A percentile compares a stretch with the other conserved stretches of the same genome.
Evolutionary conservation across 2,888 invertebrate genomes (phyloP).

Genomic region (Neria commutata): DNA sequence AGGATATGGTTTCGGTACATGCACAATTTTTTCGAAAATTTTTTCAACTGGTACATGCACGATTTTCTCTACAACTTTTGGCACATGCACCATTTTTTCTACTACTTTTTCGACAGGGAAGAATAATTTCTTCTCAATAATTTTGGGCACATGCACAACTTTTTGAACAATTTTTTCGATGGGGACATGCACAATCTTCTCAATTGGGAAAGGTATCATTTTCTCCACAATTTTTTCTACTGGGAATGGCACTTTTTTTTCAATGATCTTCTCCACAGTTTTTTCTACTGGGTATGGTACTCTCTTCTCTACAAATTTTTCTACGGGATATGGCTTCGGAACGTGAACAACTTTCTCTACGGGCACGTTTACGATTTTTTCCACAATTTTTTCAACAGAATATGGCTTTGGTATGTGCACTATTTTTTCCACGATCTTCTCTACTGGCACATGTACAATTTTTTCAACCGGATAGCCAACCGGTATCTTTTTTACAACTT

Average conservation of each 20-base stretch:
- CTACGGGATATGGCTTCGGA: slow-evolving; percentile 64
- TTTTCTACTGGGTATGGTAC: slow-evolving; percentile 47
- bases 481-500: slow-evolving; percentile 66
- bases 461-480: slow-evolving; percentile 65
- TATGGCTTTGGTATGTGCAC: slow-evolving; percentile 59
- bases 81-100: slow-evolving; percentile 62
- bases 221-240: slow-evolving; percentile 53
- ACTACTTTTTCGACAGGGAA: slow-evolving; percentile 60
- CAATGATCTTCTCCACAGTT: slow-evolving; percentile 63
- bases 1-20: slow-evolving; percentile 65
- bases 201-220: slow-evolving; percentile 41
- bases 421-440: slow-evolving; percentile 62
- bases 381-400: slow-evolving; percentile 65
- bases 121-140: slow-evolving; percentile 58
- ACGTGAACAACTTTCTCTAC: slow-evolving; percentile 63
- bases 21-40: slow-evolving; percentile 60
- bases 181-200: too few species aligned
- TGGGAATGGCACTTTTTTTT: slow-evolving; percentile 47
- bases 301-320: slow-evolving; percentile 54
- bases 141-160: slow-evolving; percentile 58
- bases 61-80: slow-evolving; percentile 59
- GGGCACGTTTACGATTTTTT: slow-evolving; percentile 50
- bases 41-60: slow-evolving; percentile 62
- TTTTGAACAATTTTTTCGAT: slow-evolving; percentile 58
- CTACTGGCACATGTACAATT: slow-evolving; percentile 61